Conservation (phyloP, 1,140 invertebrate genomes). For the Saccostrea glomerata region DNA sequence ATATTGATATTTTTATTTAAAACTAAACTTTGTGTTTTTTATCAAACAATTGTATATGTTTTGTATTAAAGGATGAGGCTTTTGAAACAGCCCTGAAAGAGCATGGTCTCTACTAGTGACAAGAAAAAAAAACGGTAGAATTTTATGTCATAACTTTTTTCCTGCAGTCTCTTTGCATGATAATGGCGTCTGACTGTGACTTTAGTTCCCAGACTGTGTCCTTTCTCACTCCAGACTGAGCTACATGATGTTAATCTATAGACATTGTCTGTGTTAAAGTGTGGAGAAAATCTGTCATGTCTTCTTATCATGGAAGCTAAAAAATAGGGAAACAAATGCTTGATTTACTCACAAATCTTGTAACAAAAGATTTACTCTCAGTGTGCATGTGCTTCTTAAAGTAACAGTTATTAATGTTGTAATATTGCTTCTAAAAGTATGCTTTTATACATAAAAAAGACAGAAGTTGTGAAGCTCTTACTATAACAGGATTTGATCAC, state of each 20-base stretch:
- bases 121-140: not conserved
- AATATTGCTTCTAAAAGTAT: too few relatives aligned
- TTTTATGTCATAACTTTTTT: slow-evolving; percentile 22
- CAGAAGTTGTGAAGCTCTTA: not conserved
- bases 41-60: not conserved
- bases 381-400: too few relatives aligned
- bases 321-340: too few relatives aligned
- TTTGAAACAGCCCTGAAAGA: slow-evolving; percentile 78
- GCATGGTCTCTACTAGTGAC: slow-evolving; percentile 73
- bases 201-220: not conserved
- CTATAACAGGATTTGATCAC: not conserved
- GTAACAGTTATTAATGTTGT: too few relatives aligned
- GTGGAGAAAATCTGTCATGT: not conserved
- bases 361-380: too few relatives aligned
- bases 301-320: not conserved
- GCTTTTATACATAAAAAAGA: too few relatives aligned
- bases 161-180: slow-evolving; percentile 33
- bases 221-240: not conserved
- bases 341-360: too few relatives aligned
- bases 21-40: too few relatives aligned
- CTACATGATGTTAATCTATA: not conserved
- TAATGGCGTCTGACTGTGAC: not conserved
- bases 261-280: not conserved
- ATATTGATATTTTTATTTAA: too few relatives aligned
- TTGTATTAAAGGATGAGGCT: slow-evolving; percentile 76